Evolutionary conservation across 2,888 invertebrate species (phyloP).

Genomic region (Electrophaes corylata): DNA sequence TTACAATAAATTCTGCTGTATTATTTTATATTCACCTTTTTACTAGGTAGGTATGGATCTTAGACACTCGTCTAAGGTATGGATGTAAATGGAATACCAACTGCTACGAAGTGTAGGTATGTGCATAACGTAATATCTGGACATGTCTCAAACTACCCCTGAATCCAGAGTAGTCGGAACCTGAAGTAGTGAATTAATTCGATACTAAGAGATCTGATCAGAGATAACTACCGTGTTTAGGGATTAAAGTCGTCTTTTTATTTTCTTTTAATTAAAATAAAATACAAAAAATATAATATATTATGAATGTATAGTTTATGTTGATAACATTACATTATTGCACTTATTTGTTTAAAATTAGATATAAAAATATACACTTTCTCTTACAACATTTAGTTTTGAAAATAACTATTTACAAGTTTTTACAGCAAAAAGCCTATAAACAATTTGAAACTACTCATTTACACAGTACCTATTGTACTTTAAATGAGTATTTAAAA

Average conservation of each 20-base stretch:
- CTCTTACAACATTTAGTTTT: constrained; percentile 21
- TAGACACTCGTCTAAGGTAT: too few relatives aligned
- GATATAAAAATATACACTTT: constrained; percentile 35
- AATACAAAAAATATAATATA: constrained; percentile 55
- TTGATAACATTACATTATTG: constrained; percentile 62
- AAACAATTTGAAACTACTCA: neutral
- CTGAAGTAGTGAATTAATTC: too few relatives aligned
- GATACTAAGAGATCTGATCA: too few relatives aligned
- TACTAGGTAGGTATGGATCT: too few relatives aligned
- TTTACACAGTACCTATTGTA: neutral
- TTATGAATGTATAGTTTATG: constrained; percentile 31
- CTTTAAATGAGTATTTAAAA: neutral
- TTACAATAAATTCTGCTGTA: neutral
- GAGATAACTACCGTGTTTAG: too few relatives aligned
- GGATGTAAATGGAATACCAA: too few relatives aligned
- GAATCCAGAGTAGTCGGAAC: too few relatives aligned
- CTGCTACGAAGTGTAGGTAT: too few relatives aligned
- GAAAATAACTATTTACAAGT: neutral
- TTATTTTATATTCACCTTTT: neutral
- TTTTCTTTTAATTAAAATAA: neutral
- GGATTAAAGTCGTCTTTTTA: too few relatives aligned
- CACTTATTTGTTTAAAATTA: constrained; percentile 52
- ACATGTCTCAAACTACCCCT: too few relatives aligned
- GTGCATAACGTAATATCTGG: too few relatives aligned
- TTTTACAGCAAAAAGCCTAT: neutral